A percentile compares a stretch with the other conserved stretches of the same genome.
These are phyloP conservation scores for Drosophila neocordata DNA, from an alignment of 1,140 invertebrate species.

Conservation along the genomic window DNA sequence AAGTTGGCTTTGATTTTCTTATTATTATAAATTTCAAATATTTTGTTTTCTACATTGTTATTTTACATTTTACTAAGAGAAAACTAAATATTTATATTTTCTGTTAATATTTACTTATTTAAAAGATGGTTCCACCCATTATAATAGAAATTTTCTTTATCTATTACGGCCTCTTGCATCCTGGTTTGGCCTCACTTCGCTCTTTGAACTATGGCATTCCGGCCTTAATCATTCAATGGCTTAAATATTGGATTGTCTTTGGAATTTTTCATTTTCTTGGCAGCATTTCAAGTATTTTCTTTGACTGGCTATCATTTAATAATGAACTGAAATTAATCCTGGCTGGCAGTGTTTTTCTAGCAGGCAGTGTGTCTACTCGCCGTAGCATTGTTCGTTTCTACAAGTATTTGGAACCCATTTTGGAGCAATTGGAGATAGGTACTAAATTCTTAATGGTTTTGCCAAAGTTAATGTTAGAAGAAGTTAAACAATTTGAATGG, in stretches of 20 bases:
- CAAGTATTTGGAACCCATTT: neutral
- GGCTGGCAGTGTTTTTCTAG: neutral
- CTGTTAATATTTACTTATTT: too few species aligned
- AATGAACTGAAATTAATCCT: neutral
- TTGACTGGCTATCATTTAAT: neutral
- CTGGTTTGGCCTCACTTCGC: neutral
- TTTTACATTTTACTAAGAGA: too few species aligned
- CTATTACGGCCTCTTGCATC: neutral
- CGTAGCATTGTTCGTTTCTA: neutral
- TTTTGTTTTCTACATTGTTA: neutral
- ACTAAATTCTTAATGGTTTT: neutral
- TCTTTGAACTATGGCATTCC: neutral
- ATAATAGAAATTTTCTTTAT: neutral
- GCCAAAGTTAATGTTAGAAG: neutral
- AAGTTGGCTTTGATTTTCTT: neutral
- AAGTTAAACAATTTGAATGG: neutral
- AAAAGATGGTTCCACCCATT: neutral
- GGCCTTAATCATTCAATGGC: neutral
- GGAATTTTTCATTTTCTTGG: neutral
- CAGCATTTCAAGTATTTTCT: neutral
- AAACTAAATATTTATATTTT: too few species aligned
- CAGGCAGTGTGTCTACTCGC: neutral
- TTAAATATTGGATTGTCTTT: neutral
- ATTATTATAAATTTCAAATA: neutral
- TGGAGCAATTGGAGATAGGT: neutral